Conservation (phyloP, 2,113 vertebrate genomes). For the Actinemys pallida region DNA sequence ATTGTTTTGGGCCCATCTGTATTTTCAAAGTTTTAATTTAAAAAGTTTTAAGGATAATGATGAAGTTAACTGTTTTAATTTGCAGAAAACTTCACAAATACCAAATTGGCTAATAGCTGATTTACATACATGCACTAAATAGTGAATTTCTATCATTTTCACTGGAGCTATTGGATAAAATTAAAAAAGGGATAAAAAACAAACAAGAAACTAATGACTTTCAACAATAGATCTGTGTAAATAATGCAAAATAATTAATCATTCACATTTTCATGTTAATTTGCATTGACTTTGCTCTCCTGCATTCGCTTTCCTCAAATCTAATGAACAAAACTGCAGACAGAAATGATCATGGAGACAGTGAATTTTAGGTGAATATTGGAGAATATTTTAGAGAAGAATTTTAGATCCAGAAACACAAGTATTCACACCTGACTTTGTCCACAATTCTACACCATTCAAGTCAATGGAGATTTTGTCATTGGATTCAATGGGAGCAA, state of each 20-base stretch:
- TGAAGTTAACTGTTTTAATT: background rate
- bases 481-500: background rate
- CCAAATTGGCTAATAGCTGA: background rate
- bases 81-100: background rate
- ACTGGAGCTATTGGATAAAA: background rate
- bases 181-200: background rate
- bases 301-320: background rate
- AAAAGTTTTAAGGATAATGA: background rate
- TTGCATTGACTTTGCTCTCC: background rate
- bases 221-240: background rate
- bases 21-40: background rate
- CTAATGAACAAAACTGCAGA: background rate
- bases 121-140: background rate
- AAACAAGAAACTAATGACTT: background rate
- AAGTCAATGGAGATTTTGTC: rapidly evolving
- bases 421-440: background rate
- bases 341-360: background rate
- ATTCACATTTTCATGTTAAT: background rate
- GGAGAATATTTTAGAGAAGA: background rate
- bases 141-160: background rate
- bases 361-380: background rate
- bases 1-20: background rate
- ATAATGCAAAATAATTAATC: background rate
- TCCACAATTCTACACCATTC: background rate
- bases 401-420: background rate